phyloP scores from a whole-genome alignment of 2,113 vertebrate species.

The Limnothrissa miodon region DNA sequence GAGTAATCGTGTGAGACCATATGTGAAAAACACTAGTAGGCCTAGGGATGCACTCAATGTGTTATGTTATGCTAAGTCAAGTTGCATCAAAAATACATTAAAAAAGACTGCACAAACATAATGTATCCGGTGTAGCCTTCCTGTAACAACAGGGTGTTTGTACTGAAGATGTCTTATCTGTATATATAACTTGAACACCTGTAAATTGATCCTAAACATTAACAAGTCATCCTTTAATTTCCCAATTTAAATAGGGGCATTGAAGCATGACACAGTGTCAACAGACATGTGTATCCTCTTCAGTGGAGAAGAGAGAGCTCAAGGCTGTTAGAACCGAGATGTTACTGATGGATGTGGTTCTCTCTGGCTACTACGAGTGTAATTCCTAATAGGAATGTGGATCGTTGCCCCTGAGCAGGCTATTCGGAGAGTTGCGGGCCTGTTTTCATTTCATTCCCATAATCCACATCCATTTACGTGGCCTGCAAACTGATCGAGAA shows the following conservation, averaged over 20 bases:
- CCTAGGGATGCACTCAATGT: too few species aligned
- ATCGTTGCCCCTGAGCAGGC: neutral
- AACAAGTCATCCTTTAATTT: neutral
- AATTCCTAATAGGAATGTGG: neutral
- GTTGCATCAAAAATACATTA: too few species aligned
- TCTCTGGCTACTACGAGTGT: neutral
- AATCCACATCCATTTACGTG: constrained; percentile 7
- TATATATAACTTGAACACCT: too few species aligned
- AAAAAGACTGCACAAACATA: too few species aligned
- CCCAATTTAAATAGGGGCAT: neutral
- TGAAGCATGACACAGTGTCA: neutral
- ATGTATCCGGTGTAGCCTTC: too few species aligned
- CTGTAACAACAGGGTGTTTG: too few species aligned
- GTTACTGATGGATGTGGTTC: neutral
- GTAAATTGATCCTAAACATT: too few species aligned
- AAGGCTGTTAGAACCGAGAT: neutral
- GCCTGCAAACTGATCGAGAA: neutral
- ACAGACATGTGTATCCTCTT: neutral
- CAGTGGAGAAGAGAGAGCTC: neutral
- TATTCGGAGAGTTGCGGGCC: neutral
- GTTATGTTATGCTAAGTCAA: too few species aligned
- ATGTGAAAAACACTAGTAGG: too few species aligned
- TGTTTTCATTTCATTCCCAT: constrained; percentile 11
- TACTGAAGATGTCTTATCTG: neutral
- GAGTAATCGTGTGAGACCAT: neutral